Conservation (phyloP, 2,113 vertebrate genomes). For the Todiramphus saurophagus region DNA sequence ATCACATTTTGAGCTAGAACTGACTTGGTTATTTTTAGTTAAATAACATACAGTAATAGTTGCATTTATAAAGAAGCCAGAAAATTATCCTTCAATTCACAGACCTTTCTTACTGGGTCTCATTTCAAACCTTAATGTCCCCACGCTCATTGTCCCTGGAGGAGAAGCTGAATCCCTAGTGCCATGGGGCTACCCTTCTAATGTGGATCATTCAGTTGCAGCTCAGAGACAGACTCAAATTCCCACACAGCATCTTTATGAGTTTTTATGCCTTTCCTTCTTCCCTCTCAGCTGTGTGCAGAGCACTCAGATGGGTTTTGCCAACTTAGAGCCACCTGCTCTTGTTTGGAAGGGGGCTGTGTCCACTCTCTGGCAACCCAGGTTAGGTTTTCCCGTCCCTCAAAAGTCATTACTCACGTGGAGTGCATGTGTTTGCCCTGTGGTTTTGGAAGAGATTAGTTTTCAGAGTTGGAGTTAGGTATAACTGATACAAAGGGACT, state of each 20-base stretch:
- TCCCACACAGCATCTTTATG: neutral
- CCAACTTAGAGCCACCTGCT: neutral
- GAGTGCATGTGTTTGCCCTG: neutral
- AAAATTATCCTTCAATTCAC: neutral
- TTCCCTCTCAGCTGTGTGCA: neutral
- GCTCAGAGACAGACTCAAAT: neutral
- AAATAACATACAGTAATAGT: neutral
- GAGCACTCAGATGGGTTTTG: rapidly evolving
- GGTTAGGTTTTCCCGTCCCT: neutral
- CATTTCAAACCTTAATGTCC: neutral
- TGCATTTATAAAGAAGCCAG: neutral
- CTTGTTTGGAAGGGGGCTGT: neutral
- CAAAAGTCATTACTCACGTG: rapidly evolving
- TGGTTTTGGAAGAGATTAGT: neutral
- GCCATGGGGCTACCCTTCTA: neutral
- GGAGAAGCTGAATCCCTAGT: neutral
- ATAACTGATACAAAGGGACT: neutral
- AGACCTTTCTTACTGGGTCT: neutral
- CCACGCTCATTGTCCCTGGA: rapidly evolving
- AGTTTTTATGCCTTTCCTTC: neutral
- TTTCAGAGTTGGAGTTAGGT: neutral
- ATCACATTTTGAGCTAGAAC: conserved; percentile 30
- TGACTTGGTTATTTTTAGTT: conserved; percentile 42
- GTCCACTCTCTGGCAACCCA: neutral
- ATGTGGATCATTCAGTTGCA: neutral